A percentile compares a stretch with the other conserved stretches of the same genome.
Conservation (phyloP, 2,888 invertebrate genomes). For the Danaus chrysippus region DNA sequence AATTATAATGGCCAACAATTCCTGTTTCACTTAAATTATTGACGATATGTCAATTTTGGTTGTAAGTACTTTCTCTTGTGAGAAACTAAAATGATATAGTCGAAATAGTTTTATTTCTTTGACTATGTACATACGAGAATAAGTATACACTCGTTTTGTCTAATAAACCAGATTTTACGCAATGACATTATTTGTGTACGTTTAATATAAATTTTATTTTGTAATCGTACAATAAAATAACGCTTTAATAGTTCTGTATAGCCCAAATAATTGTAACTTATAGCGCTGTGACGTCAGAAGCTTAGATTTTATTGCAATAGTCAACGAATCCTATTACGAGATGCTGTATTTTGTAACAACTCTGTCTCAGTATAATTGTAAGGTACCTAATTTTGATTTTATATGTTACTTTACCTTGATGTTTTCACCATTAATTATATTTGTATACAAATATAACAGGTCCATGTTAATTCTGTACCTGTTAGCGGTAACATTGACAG, state of each 20-base stretch:
- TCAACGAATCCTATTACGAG: neutral
- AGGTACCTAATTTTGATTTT: neutral
- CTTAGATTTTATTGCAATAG: neutral
- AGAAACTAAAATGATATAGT: no score
- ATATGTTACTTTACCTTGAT: constrained; percentile 3
- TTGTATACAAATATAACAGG: constrained; percentile 19
- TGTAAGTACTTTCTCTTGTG: constrained; percentile 23
- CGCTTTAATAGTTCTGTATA: neutral
- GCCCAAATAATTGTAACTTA: neutral
- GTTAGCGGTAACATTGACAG: constrained; percentile 18
- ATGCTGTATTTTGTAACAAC: neutral
- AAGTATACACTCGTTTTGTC: no score
- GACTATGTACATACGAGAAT: no score
- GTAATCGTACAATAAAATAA: neutral
- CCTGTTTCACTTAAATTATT: constrained; percentile 1
- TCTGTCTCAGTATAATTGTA: neutral
- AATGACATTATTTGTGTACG: no score
- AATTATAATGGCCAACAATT: constrained; percentile 27
- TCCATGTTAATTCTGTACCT: constrained; percentile 19
- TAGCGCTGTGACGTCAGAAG: neutral
- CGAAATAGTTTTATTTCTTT: no score
- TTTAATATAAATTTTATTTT: neutral
- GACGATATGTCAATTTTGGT: constrained; percentile 24
- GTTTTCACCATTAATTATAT: constrained; percentile 19
- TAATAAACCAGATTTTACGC: no score